Conservation (phyloP, 1,140 invertebrate genomes). For the Macrobrachium rosenbergii region DNA sequence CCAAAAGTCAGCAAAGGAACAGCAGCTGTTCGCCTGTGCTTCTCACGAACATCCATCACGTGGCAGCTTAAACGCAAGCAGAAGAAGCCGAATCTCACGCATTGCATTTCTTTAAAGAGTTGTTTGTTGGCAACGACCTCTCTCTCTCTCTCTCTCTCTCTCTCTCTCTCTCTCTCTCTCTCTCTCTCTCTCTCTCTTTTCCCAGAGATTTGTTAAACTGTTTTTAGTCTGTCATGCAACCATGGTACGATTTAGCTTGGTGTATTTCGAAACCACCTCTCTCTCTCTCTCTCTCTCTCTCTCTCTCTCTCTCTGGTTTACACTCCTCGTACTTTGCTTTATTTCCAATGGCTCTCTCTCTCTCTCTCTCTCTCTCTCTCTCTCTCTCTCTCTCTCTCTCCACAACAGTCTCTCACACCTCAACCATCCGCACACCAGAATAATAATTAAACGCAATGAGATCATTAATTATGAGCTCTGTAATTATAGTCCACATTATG, state of each 20-base stretch:
- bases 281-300: conserved; percentile 1
- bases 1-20: too few species aligned
- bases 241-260: too few species aligned
- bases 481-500: conserved; percentile 58
- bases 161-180: not conserved
- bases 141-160: not conserved
- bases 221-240: too few species aligned
- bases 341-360: not conserved
- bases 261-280: not conserved
- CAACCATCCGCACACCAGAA: conserved; percentile 36
- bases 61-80: too few species aligned
- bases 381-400: conserved; percentile 4
- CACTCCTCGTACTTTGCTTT: too few species aligned
- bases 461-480: conserved; percentile 48
- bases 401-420: not conserved
- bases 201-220: not conserved
- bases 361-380: not conserved
- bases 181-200: not conserved
- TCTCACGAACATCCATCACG: too few species aligned
- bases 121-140: not conserved
- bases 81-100: not conserved
- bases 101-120: not conserved
- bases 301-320: not conserved
- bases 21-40: too few species aligned
- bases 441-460: conserved; percentile 60